These are phyloP conservation scores for Epiblema foenella DNA, from an alignment of 2,888 invertebrate genomes.

Conservation along the genomic window DNA sequence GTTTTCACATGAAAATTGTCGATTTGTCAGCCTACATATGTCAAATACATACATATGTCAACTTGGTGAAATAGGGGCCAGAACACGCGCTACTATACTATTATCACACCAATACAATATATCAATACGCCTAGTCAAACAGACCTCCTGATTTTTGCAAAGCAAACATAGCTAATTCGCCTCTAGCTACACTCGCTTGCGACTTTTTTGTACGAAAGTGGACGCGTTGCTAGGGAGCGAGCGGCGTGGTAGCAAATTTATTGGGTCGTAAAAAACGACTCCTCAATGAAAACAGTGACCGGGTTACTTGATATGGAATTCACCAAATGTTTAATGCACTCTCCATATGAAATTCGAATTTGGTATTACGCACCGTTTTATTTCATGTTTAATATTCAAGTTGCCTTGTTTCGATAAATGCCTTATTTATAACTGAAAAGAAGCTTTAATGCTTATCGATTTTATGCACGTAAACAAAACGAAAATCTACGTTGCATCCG, in stretches of 20 bases:
- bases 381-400: not conserved
- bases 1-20: no score
- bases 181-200: conserved; percentile 48
- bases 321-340: conserved; percentile 35
- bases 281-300: conserved; percentile 59
- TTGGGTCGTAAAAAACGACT: conserved; percentile 63
- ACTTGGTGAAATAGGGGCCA: no score
- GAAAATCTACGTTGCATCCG: conserved; percentile 12
- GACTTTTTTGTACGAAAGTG: conserved; percentile 62
- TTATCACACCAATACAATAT: not conserved
- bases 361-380: not conserved
- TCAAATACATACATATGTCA: no score
- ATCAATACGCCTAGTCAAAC: not conserved
- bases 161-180: conserved; percentile 36
- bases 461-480: conserved; percentile 15
- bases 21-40: no score
- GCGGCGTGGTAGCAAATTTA: conserved; percentile 64
- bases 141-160: conserved; percentile 33
- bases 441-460: conserved; percentile 36
- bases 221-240: conserved; percentile 61
- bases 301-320: conserved; percentile 47
- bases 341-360: conserved; percentile 28
- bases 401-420: not conserved
- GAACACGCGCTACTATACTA: not conserved
- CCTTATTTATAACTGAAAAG: conserved; percentile 30